These are phyloP conservation scores for Psix sp. DNA, from an alignment of 1,140 invertebrate genomes.

Conservation along the genomic window DNA sequence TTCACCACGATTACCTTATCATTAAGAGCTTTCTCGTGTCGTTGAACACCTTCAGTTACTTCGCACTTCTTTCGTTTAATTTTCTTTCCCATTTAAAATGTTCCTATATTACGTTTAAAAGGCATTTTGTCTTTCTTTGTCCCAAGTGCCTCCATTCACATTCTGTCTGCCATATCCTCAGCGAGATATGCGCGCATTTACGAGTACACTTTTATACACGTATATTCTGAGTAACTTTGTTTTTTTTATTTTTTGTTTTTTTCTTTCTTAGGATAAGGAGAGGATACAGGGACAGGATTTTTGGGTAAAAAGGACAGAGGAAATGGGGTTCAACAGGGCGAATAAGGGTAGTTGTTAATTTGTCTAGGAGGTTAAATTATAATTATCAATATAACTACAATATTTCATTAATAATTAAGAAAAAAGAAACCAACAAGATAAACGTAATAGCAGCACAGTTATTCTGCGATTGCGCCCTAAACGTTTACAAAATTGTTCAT, in stretches of 20 bases:
- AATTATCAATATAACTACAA: constrained; percentile 74
- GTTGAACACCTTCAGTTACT: background rate
- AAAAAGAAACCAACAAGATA: constrained; percentile 74
- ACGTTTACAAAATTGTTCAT: constrained; percentile 31
- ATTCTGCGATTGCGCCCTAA: constrained; percentile 19
- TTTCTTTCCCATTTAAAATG: constrained; percentile 2
- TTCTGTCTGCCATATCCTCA: constrained; percentile 55
- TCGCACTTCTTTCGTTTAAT: background rate
- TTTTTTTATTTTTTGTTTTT: constrained; percentile 53
- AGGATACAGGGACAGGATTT: constrained; percentile 44
- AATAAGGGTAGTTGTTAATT: constrained; percentile 61
- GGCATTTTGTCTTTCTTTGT: constrained; percentile 37
- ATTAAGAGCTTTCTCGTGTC: constrained; percentile 10
- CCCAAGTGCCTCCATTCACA: constrained; percentile 53
- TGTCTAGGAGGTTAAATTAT: constrained; percentile 74
- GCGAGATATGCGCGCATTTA: constrained; percentile 62
- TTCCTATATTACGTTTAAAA: constrained; percentile 30
- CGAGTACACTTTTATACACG: constrained; percentile 68
- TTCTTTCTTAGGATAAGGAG: constrained; percentile 37
- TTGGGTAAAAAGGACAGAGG: background rate
- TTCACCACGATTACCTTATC: constrained; percentile 19
- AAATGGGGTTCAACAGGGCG: constrained; percentile 9
- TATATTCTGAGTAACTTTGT: constrained; percentile 65
- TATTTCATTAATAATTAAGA: constrained; percentile 75
- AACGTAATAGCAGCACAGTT: constrained; percentile 69